A percentile compares a stretch with the other conserved stretches of the same genome.
These are phyloP conservation scores for Heteromurus nitidus DNA, from an alignment of 2,888 invertebrate species.

Conservation along the genomic window DNA sequence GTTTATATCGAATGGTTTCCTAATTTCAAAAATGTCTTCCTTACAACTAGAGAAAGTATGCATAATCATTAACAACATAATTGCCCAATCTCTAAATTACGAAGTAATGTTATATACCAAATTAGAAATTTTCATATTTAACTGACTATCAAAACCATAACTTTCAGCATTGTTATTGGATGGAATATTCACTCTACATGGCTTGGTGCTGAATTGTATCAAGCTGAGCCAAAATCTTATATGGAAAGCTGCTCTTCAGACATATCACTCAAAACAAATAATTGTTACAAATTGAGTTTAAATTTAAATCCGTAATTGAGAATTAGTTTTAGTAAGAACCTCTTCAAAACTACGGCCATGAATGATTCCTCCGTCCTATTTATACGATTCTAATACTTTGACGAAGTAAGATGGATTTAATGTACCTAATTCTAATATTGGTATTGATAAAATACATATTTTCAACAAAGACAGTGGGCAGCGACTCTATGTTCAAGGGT, in stretches of 20 bases:
- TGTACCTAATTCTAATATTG: not conserved
- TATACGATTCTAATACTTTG: constrained; percentile 21
- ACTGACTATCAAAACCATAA: constrained; percentile 1
- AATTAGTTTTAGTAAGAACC: no score
- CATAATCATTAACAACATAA: no score
- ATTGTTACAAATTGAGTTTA: no score
- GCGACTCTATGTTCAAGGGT: no score
- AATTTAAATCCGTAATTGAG: no score
- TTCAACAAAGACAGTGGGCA: no score
- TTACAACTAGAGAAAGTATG: no score
- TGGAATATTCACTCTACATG: not conserved
- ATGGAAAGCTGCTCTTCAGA: no score
- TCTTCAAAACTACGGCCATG: no score
- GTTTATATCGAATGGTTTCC: not conserved
- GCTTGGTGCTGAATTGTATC: not conserved
- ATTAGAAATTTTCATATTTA: not conserved
- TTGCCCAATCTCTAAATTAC: no score
- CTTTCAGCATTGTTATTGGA: not conserved
- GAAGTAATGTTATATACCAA: not conserved
- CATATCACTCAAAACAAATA: no score
- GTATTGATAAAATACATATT: not conserved
- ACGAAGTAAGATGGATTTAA: no score
- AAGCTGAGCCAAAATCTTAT: not conserved
- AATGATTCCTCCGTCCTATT: constrained; percentile 50
- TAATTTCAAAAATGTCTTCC: not conserved